Conservation (phyloP, 1,140 invertebrate species). For the Varroa destructor region DNA sequence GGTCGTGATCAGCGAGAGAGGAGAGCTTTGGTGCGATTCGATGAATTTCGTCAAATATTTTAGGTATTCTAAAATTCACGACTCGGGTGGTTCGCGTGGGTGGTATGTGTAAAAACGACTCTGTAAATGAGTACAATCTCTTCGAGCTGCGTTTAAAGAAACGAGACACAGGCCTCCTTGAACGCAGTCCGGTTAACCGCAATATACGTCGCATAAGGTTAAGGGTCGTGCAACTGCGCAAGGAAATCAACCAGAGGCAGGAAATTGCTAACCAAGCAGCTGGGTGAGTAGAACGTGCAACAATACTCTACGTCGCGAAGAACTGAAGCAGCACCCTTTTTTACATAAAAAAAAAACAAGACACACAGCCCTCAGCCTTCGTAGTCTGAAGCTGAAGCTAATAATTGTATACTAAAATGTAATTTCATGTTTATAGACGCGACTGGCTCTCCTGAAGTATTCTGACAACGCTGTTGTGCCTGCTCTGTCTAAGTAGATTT, state of each 20-base stretch:
- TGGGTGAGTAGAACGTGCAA: neutral
- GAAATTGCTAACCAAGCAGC: neutral
- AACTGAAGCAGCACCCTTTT: too few species aligned
- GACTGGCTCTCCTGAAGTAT: too few species aligned
- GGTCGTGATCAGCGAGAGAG: too few species aligned
- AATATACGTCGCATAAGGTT: neutral
- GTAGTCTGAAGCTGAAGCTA: too few species aligned
- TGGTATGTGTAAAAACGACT: constrained; percentile 40
- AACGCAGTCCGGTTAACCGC: neutral
- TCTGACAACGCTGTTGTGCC: too few species aligned
- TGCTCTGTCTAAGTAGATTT: too few species aligned
- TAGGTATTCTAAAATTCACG: constrained; percentile 35
- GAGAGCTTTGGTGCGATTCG: too few species aligned
- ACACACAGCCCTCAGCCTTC: too few species aligned
- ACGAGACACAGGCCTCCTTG: neutral
- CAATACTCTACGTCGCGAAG: too few species aligned
- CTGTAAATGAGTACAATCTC: constrained; percentile 32
- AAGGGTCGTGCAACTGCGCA: neutral
- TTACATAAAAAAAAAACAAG: too few species aligned
- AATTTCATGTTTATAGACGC: too few species aligned
- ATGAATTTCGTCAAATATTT: neutral
- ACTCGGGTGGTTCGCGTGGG: constrained; percentile 30
- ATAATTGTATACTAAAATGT: too few species aligned
- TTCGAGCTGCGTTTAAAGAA: constrained; percentile 18
- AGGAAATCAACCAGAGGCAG: constrained; percentile 6